Evolutionary conservation across 2,888 invertebrate species (phyloP).

Genomic region (Nomada ferruginata): DNA sequence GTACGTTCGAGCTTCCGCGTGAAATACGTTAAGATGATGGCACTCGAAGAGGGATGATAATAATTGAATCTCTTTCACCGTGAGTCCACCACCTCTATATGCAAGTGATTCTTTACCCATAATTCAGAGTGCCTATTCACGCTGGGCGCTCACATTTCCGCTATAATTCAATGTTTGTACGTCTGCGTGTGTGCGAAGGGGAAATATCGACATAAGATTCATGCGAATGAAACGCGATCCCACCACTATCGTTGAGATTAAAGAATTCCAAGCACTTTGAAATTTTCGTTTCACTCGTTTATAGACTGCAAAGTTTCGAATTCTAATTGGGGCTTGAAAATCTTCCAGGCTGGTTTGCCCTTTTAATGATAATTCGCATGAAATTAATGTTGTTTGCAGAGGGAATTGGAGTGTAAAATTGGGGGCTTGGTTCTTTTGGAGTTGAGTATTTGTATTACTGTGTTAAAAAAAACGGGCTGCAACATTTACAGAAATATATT

Average conservation of each 20-base stretch:
- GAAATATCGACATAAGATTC: background rate
- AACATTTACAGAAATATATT: background rate
- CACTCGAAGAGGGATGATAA: constrained; percentile 2
- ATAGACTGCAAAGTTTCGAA: background rate
- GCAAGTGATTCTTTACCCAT: background rate
- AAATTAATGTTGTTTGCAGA: background rate
- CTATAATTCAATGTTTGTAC: background rate
- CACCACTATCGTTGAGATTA: no score
- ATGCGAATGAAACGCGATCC: background rate
- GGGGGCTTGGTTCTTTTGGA: background rate
- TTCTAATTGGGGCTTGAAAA: background rate
- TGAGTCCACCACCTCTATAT: background rate
- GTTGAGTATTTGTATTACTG: background rate
- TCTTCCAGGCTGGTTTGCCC: background rate
- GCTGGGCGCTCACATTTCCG: background rate
- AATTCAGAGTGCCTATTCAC: background rate
- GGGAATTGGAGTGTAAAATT: constrained; percentile 5
- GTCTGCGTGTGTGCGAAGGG: background rate
- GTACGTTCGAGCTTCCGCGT: constrained; percentile 2
- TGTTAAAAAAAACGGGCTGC: background rate
- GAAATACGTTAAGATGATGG: constrained; percentile 26
- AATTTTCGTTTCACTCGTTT: background rate
- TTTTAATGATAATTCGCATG: background rate
- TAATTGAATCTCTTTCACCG: constrained; percentile 18
- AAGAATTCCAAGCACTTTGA: background rate